Base-by-base conservation (phyloP, 2,113 vertebrate species). In the Ceuthmochares aereus region DNA sequence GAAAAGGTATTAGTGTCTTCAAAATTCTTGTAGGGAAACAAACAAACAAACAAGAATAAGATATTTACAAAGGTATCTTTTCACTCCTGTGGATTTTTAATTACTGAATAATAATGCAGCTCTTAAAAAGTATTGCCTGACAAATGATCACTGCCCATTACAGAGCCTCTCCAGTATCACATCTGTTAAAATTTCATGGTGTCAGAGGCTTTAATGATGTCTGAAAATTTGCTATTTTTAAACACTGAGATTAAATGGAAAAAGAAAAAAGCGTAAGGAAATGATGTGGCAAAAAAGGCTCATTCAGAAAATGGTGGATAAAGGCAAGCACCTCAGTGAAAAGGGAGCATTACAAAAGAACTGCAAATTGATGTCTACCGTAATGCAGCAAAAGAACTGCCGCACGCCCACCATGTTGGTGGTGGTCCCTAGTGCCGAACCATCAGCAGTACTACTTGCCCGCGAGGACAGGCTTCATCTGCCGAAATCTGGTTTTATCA, bases 51-150 rank as follows among this genome's bases (percentile, higher is more conserved):
- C 9, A 27, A 63, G 18, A 81, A 90, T 98, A 89, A 97, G 98
- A 98, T 96, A 98, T 97, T 97, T 97, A 98, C 90, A 87, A 95
- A 75, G 87, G 62, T 79, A 92, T 95, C 95, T 85, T 93, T 95
- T 96, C 83, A 81, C 54, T 17, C 63, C 95, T 70, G 95, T 97
- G 89, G 95, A 97, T 98, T 97, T 98, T 98, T 98, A 98, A 98
- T 98, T 97, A 92, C 52, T 76, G 87, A 96, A 93, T 95, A 98
- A 96, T 95, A 90, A 98, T 92, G 94, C 68, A 64, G 52, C 90
- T 84, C 97, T 87, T 51, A 70, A 90, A 90, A 84, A 94, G 85
- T 85, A 95, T 67, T 90, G 72, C 81, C 87, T 91, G 96, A 96
- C 70, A 98, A 94, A 96, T 45, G 72, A 97, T 96, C 56, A 0